A percentile compares a stretch with the other conserved stretches of the same genome.
phyloP scores from a whole-genome alignment of 2,888 invertebrate species.

The Leucophenga maculata region DNA sequence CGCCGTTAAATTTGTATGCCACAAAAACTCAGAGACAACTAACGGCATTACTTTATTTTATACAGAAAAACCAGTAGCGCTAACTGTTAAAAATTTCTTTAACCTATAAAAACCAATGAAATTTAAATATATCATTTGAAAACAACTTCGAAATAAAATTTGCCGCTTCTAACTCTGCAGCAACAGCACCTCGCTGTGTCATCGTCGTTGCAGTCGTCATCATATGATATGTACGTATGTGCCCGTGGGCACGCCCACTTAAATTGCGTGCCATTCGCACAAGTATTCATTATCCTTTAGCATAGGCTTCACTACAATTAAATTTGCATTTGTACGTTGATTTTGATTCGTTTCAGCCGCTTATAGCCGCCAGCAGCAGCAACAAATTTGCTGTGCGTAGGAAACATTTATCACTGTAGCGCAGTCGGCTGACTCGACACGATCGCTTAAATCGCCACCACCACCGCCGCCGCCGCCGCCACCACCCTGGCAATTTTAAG shows the following conservation, averaged over 20 bases:
- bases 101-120: too few species aligned
- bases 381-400: constrained; percentile 57
- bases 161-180: too few species aligned
- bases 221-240: constrained; percentile 1
- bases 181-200: too few species aligned
- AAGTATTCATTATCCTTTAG: constrained; percentile 63
- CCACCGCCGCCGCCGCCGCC: constrained; percentile 24
- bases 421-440: constrained; percentile 2
- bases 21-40: too few species aligned
- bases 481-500: too few species aligned
- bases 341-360: not conserved
- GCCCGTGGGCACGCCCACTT: constrained; percentile 66
- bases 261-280: constrained; percentile 68
- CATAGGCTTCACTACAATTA: constrained; percentile 63
- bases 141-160: not conserved
- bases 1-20: too few species aligned
- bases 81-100: too few species aligned
- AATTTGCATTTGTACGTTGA: constrained; percentile 71
- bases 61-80: too few species aligned
- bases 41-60: too few species aligned
- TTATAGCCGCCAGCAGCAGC: constrained; percentile 45
- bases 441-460: too few species aligned
- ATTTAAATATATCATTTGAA: too few species aligned
- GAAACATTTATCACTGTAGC: constrained; percentile 70
- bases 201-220: too few species aligned